Evolutionary conservation across 2,113 vertebrate genomes (phyloP), one percentile per base, ranked within the genome.

Genomic region (Cheilinus undulatus): DNA sequence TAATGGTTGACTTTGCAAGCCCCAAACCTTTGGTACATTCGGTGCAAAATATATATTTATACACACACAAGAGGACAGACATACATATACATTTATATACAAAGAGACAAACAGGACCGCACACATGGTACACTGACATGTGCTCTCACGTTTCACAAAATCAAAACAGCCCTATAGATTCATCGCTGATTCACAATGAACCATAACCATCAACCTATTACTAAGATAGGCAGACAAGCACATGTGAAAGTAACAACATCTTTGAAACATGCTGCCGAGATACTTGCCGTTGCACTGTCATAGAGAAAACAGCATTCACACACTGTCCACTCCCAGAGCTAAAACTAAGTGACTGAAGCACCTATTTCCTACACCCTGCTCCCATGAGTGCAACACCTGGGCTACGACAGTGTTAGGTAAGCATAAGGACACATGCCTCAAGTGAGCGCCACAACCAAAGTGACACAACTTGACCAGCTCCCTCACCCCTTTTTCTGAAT

Each of bases 1-100:
- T 84, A 81, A 87, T 81, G 84, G 77, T 88, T 65, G 73, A 82
- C 79, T 86, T 81, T 77, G 89, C 85, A 87, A 92, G 87, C 86
- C 87, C 89, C 88, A 91, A 91, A 90, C 85, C 88, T 91, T 93
- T 92, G 90, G 91, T 93, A 90, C 90, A 91, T 91, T 89, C 80
- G 34, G 90, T 93, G 92, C 92, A 92, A 91, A 92, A 93, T 91
- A 91, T 89, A 89, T 91, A 86, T 86, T 85, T 90, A 70, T 80
- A 89, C 82, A 91, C 81, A 90, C 85, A 90, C 83, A 84, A 86
- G 84, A 83, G 84, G 90, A 92, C 87, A 77, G 65, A 92, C 87
- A 70, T 69, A 91, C 88, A 86, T 84, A 66, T 87, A 92, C 86
- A 91, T 73, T 77, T 90, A 88, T 90, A 82, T 89, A 93, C 87